Base-by-base conservation (phyloP, 2,888 invertebrate species). In the Eupithecia subumbrata region DNA sequence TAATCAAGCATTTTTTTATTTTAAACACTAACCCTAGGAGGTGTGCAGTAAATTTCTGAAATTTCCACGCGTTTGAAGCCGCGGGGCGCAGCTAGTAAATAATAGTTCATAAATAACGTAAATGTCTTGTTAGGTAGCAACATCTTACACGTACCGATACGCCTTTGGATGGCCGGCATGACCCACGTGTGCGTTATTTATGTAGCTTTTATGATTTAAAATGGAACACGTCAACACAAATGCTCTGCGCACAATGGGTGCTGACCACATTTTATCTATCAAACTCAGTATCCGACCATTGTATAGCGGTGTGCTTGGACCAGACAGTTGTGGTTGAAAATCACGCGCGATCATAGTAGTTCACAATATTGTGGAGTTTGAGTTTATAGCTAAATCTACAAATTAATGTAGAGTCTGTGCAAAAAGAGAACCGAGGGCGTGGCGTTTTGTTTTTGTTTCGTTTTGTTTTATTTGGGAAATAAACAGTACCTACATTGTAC, bases 241-340 rank as follows among this genome's bases (percentile, higher is more conserved):
- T 25, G 25, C 9, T 18, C 64, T 7, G 64, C n/a, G 18, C 34
- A 40, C 63, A 71, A 45, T 45, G n/a, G 43, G 43, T 30, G 30
- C 30, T 12, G 45, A 71, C 71, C 71, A 45, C 71, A 71, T 71
- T 71, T 71, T 64, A 64, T 71, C 64, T 73, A 66, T 72, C 72
- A 71, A 45, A 64, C 11, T 45, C 71, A 71, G 71, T 22, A 34
- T 63, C 34, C 4, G 18, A 64, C 67, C 67, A 67, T 22, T 22
- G n/a, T 45, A 34, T 45, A 48, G 63, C 12, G 34, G 64, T 52
- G 12, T 25, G 66, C 37, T 69, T 66, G 64, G 64, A 22, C 71
- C 64, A 40, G 73, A 73, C 74, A 73, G 22, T 76, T 72, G 79
- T 69, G 79, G 79, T 77, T 45, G 71, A 45, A 70, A 69, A 76